A percentile compares a stretch with the other conserved stretches of the same genome.
Evolutionary conservation across 2,113 vertebrate genomes (phyloP).

Genomic region (Pristiophorus japonicus): DNA sequence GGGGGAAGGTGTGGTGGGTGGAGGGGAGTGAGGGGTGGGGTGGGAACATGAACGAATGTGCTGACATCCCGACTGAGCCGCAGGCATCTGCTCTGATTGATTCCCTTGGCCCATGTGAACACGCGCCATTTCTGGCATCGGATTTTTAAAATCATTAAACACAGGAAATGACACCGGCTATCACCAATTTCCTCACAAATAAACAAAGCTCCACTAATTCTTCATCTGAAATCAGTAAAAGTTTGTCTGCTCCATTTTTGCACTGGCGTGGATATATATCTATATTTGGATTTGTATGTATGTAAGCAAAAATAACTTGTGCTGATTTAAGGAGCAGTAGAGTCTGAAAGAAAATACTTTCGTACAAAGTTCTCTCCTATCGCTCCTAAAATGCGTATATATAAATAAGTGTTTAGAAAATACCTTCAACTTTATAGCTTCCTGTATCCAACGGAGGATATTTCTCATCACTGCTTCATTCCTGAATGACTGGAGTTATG

Average conservation of each 20-base stretch:
- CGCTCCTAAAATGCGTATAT: neutral
- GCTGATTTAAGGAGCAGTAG: neutral
- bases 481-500: neutral
- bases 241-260: conserved; percentile 38
- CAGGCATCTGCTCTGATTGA: conserved; percentile 58
- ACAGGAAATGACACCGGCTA: neutral
- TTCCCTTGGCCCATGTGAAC: conserved; percentile 51
- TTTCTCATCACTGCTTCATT: neutral
- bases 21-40: no score
- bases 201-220: conserved; percentile 21
- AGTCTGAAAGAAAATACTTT: neutral
- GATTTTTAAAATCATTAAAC: conserved; percentile 36
- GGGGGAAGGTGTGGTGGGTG: no score
- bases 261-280: conserved; percentile 36
- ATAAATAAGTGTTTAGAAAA: neutral
- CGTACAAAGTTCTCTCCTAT: neutral
- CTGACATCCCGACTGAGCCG: conserved; percentile 57
- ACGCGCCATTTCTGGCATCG: conserved; percentile 52
- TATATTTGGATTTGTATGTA: neutral
- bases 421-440: neutral
- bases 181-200: neutral
- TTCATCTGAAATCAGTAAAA: conserved; percentile 28
- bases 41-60: conserved; percentile 60
- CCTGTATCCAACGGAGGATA: neutral
- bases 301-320: neutral